Evolutionary conservation across 1,140 invertebrate genomes (phyloP).

Genomic region (Meloidogyne chitwoodi): DNA sequence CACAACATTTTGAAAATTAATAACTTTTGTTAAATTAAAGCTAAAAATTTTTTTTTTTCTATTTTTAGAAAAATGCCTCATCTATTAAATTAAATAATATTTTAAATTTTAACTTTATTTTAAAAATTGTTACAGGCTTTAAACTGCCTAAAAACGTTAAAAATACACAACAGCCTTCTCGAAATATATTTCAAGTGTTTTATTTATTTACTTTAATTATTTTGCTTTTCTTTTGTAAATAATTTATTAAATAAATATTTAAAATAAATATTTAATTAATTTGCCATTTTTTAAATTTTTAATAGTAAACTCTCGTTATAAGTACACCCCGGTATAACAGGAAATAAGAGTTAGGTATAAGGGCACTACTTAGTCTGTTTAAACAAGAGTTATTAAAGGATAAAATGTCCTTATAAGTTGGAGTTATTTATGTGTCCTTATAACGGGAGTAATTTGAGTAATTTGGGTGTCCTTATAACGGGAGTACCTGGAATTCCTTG

Average conservation of each 20-base stretch:
- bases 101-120: neutral
- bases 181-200: neutral
- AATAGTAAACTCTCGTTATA: too few relatives aligned
- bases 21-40: neutral
- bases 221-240: neutral
- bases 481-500: too few relatives aligned
- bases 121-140: neutral
- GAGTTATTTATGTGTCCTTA: too few relatives aligned
- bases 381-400: too few relatives aligned
- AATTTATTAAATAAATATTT: neutral
- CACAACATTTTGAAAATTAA: neutral
- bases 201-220: neutral
- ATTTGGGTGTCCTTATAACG: too few relatives aligned
- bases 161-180: too few relatives aligned
- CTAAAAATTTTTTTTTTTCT: neutral
- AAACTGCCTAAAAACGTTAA: neutral
- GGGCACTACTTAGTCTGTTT: too few relatives aligned
- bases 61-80: neutral
- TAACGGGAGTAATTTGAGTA: too few relatives aligned
- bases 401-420: too few relatives aligned
- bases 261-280: neutral
- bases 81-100: neutral
- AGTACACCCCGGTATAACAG: too few relatives aligned
- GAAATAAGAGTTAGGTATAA: too few relatives aligned
- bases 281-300: neutral